Evolutionary conservation across 2,888 invertebrate species (phyloP), one percentile per base, ranked within the genome.

Genomic region (Sarcophaga variegata): DNA sequence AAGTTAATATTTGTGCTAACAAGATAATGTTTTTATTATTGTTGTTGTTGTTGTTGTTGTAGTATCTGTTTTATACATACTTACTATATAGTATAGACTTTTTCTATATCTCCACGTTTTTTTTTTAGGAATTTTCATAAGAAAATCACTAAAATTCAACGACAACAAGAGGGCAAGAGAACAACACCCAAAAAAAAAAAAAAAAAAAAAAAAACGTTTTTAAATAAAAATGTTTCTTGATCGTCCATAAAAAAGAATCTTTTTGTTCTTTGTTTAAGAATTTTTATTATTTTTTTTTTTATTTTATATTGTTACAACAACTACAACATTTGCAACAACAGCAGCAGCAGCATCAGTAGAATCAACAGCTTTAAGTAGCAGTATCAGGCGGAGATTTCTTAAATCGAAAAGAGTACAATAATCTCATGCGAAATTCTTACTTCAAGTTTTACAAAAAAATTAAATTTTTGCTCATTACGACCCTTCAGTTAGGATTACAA

Each of bases 1-100:
- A 92, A 92, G 91, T 92, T 92, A 92, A 92, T 92, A 92, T 92
- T 91, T 92, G 89, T 91, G 91, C 92, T 92, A 92, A 92, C 92
- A 91, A 92, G 92, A 91, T 91, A 89, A 83, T 89, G 87, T 85
- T 85, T 78, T 75, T 60, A 17, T 71, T 71, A 64, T 64, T 59
- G 89, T 85, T 89, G 86, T 85, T 85, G 80, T 75, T 60, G 17
- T 70, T 27, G 71, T 47, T 47, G n/a, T 27, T 79, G 17, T 17
- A 10, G 37, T 2, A 37, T 37, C 8, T 10, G 8, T 37, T 37
- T 2, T 10, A 37, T 37, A 37, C 10, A 10, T 2, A 37, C 37
- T 6, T 37, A 37, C 37, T 6, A 37, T 37, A 37, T 0, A 37
- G 6, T 37, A 37, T 6, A 37, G 6, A 37, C 5, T 37, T 6